These are phyloP conservation scores for Drosophila mayaguana DNA, from an alignment of 2,888 invertebrate species.

Conservation along the genomic window DNA sequence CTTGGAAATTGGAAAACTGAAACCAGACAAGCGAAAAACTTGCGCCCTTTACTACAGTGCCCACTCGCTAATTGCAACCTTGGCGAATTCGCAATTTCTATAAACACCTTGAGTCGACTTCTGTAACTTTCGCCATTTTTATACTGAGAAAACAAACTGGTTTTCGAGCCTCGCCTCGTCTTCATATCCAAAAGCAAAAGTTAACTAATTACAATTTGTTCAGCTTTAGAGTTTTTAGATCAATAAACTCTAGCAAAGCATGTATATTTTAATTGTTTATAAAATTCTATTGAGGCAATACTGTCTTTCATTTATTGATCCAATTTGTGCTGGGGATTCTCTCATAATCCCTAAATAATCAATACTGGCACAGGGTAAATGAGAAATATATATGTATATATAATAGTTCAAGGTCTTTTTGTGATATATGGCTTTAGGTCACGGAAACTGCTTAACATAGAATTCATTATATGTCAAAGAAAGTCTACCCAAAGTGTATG, in stretches of 20 bases:
- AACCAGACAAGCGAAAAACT: background rate
- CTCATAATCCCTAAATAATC: constrained; percentile 1
- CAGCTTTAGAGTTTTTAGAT: background rate
- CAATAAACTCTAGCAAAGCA: too few relatives aligned
- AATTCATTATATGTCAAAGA: background rate
- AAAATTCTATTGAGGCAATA: background rate
- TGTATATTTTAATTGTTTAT: too few relatives aligned
- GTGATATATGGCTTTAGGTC: background rate
- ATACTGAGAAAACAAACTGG: constrained; percentile 5
- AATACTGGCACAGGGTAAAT: background rate
- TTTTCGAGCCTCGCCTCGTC: background rate
- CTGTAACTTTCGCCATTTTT: constrained; percentile 6
- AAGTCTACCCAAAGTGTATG: background rate
- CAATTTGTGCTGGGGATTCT: background rate
- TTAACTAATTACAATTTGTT: background rate
- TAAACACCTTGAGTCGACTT: background rate
- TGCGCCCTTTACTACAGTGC: constrained; percentile 11
- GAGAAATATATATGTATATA: background rate
- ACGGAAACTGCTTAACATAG: background rate
- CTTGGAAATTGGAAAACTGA: background rate
- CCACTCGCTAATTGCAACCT: background rate
- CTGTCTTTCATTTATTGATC: constrained; percentile 16
- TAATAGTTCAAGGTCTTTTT: constrained; percentile 22
- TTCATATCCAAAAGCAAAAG: background rate
- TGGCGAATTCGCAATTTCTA: background rate